Percentiles rank a stretch among this genome's conserved stretches.
phyloP scores from a whole-genome alignment of 2,113 vertebrate genomes.

The Psophia crepitans region DNA sequence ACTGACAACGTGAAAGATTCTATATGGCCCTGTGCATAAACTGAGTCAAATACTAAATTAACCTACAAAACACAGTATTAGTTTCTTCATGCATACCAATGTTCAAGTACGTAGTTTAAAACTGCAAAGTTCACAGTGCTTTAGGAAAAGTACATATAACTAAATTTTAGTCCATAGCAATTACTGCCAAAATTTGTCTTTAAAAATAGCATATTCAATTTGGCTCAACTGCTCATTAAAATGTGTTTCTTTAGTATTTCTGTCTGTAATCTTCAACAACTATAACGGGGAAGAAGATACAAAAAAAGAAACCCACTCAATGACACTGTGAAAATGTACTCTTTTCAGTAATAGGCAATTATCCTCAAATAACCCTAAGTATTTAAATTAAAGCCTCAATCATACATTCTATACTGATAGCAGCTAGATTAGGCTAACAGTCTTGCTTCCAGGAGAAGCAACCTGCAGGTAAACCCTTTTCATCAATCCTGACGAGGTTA shows the following conservation, averaged over 20 bases:
- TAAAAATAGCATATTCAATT: not conserved
- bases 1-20: not conserved
- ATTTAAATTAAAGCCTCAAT: not conserved
- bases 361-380: not conserved
- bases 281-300: not conserved
- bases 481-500: not conserved
- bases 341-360: not conserved
- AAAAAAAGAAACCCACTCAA: not conserved
- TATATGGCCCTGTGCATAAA: not conserved
- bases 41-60: not conserved
- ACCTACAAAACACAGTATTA: not conserved
- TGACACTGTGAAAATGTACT: not conserved
- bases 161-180: not conserved
- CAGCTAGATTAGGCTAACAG: not conserved
- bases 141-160: not conserved
- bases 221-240: not conserved
- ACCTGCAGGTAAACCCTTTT: not conserved
- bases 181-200: not conserved
- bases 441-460: not conserved
- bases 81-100: not conserved
- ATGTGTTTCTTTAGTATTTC: not conserved
- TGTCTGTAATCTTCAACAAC: not conserved
- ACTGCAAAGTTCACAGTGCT: not conserved
- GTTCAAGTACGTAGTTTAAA: not conserved
- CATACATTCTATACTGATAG: not conserved